Percentiles rank a stretch among this genome's conserved stretches.
Conservation (phyloP, 2,113 vertebrate species). For the Helogale parvula region DNA sequence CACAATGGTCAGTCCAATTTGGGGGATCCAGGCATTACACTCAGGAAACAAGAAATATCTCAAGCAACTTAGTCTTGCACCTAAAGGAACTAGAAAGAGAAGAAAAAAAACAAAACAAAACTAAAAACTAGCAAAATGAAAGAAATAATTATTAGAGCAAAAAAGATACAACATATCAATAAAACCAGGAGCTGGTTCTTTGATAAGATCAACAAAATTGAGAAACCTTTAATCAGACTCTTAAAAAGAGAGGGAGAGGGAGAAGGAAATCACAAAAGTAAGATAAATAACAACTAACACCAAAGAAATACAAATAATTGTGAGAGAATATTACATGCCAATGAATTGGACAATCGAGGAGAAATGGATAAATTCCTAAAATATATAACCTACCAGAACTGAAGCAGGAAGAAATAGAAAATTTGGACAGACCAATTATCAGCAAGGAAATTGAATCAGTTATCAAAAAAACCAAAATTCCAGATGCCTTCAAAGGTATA, state of each 20-base stretch:
- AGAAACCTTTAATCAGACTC: background rate
- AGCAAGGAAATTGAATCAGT: background rate
- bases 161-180: background rate
- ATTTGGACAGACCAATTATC: background rate
- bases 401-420: background rate
- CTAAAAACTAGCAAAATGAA: background rate
- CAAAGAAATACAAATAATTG: background rate
- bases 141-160: background rate
- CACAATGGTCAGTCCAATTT: no score
- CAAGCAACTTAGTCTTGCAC: no score
- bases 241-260: background rate
- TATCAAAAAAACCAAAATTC: background rate
- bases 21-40: background rate
- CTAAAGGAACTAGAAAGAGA: no score
- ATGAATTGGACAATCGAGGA: background rate
- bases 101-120: no score
- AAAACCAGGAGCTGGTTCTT: background rate
- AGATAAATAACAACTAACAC: background rate
- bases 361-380: background rate
- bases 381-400: background rate
- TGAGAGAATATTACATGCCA: background rate
- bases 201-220: background rate
- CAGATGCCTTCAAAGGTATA: background rate
- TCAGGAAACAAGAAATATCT: background rate
- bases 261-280: background rate